Conservation (phyloP, 2,113 vertebrate species). For the Pluvianellus socialis region DNA sequence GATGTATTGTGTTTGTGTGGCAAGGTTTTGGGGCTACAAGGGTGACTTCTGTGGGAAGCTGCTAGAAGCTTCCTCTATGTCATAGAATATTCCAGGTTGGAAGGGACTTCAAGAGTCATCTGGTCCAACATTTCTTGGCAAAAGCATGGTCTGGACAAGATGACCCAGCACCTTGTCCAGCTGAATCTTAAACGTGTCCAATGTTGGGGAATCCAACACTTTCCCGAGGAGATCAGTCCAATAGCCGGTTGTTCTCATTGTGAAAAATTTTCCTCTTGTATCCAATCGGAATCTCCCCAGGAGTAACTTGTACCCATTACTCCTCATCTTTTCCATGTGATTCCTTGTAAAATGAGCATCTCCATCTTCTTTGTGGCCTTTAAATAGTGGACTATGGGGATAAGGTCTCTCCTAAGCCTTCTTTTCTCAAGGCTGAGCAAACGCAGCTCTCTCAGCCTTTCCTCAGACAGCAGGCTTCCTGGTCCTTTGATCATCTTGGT, state of each 20-base stretch:
- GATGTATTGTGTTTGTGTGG: background rate
- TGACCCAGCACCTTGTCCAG: background rate
- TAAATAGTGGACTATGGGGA: background rate
- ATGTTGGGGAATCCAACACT: background rate
- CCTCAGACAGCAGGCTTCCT: background rate
- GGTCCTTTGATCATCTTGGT: background rate
- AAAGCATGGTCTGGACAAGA: background rate
- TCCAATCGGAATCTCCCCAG: background rate
- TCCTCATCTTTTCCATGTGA: background rate
- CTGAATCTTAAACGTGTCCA: background rate
- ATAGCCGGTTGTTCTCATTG: background rate
- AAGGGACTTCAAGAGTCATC: background rate
- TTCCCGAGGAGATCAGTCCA: background rate
- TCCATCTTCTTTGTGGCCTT: background rate
- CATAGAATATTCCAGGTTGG: background rate
- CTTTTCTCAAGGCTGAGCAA: background rate
- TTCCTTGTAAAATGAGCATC: background rate
- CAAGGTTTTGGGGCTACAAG: background rate
- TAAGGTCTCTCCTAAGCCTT: background rate
- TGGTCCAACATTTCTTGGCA: background rate
- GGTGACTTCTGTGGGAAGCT: background rate
- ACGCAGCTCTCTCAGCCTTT: background rate
- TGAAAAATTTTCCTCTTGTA: background rate
- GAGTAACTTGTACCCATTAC: background rate
- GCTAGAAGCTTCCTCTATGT: background rate